Conservation (phyloP, 1,140 invertebrate species). For the Drosophila ananassae region DNA sequence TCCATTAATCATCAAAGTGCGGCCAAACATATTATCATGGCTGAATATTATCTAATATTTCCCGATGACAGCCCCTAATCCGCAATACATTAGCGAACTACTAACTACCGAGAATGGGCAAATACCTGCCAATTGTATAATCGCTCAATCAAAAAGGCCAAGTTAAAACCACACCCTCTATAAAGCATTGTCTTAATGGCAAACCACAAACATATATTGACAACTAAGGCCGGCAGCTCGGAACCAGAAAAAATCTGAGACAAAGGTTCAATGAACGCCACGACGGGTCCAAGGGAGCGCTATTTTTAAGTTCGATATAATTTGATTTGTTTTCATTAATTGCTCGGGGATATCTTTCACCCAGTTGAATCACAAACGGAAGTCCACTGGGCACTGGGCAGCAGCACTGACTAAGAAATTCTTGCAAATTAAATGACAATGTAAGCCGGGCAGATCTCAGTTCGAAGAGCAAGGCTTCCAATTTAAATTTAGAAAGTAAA, state of each 20-base stretch:
- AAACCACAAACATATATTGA: slow-evolving; percentile 55
- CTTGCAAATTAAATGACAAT: slow-evolving; percentile 25
- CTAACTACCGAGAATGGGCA: slow-evolving; percentile 12
- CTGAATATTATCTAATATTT: slow-evolving; percentile 34
- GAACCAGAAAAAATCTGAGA: slow-evolving; percentile 29
- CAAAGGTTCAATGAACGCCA: slow-evolving; percentile 61
- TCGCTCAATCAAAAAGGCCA: slow-evolving; percentile 71
- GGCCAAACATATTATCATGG: slow-evolving; percentile 12
- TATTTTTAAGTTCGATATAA: slow-evolving; percentile 74
- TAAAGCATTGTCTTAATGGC: slow-evolving; percentile 51
- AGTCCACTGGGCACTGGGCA: slow-evolving; percentile 32
- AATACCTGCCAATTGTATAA: slow-evolving; percentile 37
- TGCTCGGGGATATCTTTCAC: slow-evolving; percentile 28
- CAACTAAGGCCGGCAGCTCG: slow-evolving; percentile 61
- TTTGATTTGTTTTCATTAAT: slow-evolving; percentile 75
- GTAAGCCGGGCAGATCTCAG: not conserved
- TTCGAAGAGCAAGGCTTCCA: slow-evolving; percentile 21
- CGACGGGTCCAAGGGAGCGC: slow-evolving; percentile 39
- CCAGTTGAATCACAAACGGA: slow-evolving; percentile 72
- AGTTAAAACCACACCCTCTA: slow-evolving; percentile 75
- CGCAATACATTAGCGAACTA: slow-evolving; percentile 32
- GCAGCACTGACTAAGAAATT: slow-evolving; percentile 30
- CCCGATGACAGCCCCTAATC: slow-evolving; percentile 33
- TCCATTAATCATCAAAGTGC: slow-evolving; percentile 27
- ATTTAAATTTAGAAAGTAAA: slow-evolving; percentile 82